phyloP scores from a whole-genome alignment of 2,888 invertebrate species.

The Melinaea menophilus region DNA sequence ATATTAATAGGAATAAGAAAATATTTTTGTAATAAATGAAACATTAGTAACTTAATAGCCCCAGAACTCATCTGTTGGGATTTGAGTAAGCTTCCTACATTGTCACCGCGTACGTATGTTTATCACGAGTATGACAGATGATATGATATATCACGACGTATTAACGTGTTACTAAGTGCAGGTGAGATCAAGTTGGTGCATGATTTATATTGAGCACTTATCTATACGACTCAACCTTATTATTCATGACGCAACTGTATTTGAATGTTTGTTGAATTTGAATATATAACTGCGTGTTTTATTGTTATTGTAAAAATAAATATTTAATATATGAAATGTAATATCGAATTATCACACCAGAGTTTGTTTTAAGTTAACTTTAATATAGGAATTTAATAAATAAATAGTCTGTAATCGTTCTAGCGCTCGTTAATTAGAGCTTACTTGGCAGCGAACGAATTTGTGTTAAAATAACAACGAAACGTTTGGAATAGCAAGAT shows the following conservation, averaged over 20 bases:
- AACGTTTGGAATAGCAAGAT: slow-evolving; percentile 61
- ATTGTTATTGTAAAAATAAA: no score
- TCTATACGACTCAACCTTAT: slow-evolving; percentile 32
- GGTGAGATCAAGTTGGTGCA: slow-evolving; percentile 53
- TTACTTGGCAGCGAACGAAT: slow-evolving; percentile 54
- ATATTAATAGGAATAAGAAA: background rate
- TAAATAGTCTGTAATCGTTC: slow-evolving; percentile 53
- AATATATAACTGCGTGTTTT: background rate
- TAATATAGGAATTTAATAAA: slow-evolving; percentile 36
- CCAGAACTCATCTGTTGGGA: slow-evolving; percentile 1
- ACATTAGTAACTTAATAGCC: background rate
- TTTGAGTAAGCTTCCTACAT: slow-evolving; percentile 10
- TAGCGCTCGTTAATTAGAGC: slow-evolving; percentile 58
- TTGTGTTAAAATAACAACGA: slow-evolving; percentile 67
- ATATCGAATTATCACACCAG: background rate
- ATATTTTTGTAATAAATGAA: background rate
- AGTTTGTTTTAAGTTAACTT: slow-evolving; percentile 6
- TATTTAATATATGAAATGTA: background rate
- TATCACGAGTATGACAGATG: slow-evolving; percentile 47
- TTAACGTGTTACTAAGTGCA: slow-evolving; percentile 43
- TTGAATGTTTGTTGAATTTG: slow-evolving; percentile 3
- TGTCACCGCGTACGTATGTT: slow-evolving; percentile 25
- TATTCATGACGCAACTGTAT: slow-evolving; percentile 17
- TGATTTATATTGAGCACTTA: slow-evolving; percentile 51
- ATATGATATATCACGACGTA: slow-evolving; percentile 63